phyloP scores from a whole-genome alignment of 2,888 invertebrate genomes.

The Crocallis elinguaria region DNA sequence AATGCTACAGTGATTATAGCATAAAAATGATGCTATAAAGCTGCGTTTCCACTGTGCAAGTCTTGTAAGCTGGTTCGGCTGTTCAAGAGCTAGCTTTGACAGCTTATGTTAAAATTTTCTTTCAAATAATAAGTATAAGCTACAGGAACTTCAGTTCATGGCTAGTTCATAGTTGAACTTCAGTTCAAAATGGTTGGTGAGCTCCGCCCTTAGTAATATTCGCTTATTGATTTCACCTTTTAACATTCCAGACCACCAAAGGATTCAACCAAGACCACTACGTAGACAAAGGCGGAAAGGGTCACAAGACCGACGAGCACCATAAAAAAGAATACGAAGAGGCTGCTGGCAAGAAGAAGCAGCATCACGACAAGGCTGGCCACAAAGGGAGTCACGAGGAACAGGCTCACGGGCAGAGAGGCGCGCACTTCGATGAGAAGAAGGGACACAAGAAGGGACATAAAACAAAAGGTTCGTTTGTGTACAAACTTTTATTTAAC shows the following conservation, averaged over 20 bases:
- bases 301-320: constrained; percentile 84
- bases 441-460: constrained; percentile 91
- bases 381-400: constrained; percentile 88
- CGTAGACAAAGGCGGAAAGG: constrained; percentile 85
- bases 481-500: neutral
- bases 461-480: constrained; percentile 86
- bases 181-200: too few species aligned
- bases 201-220: too few species aligned
- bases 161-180: too few species aligned
- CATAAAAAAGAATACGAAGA: constrained; percentile 86
- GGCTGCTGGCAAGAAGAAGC: constrained; percentile 86
- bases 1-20: too few species aligned
- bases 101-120: too few species aligned
- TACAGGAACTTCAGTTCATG: too few species aligned
- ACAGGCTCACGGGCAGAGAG: constrained; percentile 87
- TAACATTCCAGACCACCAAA: constrained; percentile 72
- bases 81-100: too few species aligned
- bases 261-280: constrained; percentile 85
- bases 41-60: too few species aligned
- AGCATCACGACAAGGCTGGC: constrained; percentile 86
- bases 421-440: constrained; percentile 89
- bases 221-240: neutral
- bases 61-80: too few species aligned
- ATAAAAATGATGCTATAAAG: too few species aligned
- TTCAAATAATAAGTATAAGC: too few species aligned